Evolutionary conservation across 2,797 vertebrate species (phyloP), one percentile per base, ranked within the genome.

Genomic region (Sus cebifrons): DNA sequence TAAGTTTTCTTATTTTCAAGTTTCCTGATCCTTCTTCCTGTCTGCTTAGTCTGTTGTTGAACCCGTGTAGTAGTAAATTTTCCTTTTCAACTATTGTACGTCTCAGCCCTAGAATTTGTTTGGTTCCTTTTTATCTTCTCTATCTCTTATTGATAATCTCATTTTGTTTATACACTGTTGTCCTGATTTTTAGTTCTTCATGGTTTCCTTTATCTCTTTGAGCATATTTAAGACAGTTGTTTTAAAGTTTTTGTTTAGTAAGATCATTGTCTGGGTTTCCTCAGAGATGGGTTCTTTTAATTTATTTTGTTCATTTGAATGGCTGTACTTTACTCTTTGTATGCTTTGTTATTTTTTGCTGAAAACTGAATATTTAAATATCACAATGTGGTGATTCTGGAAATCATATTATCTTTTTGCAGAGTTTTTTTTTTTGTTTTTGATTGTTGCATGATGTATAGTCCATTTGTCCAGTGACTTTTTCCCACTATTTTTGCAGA

Each of bases 101-200:
- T 91, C 81, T 73, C 60, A 82, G 83, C 29, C 25, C 5, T 27
- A 67, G 29, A 87, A 68, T 87, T 86, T 91, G 27, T 81, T 79
- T 71, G 32, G 49, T 92, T 86, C 6, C 40, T 62, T 71, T 79
- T 79, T 71, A 54, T 73, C 9, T 62, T 62, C 70, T 82, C 27
- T 65, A 4, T 77, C 27, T 44, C 52, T 75, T 52, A 21, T 27
- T 62, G 27, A 58, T 62, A 52, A 10, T 78, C 16, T 79, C 29
- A 52, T 86, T 70, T 44, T 89, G n/a, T 65, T 56, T 52, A 17
- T 44, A 68, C 0, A 2, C n/a, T 54, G 49, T 88, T 88, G 56
- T 49, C 7, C 29, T 70, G 73, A 36, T 77, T 36, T 78, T 36
- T 52, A 44, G 20, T 36, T 54, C 60, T 89, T 32, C 40, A 11